Evolutionary conservation across 2,888 invertebrate species (phyloP).

Genomic region (Uropetala carovei): DNA sequence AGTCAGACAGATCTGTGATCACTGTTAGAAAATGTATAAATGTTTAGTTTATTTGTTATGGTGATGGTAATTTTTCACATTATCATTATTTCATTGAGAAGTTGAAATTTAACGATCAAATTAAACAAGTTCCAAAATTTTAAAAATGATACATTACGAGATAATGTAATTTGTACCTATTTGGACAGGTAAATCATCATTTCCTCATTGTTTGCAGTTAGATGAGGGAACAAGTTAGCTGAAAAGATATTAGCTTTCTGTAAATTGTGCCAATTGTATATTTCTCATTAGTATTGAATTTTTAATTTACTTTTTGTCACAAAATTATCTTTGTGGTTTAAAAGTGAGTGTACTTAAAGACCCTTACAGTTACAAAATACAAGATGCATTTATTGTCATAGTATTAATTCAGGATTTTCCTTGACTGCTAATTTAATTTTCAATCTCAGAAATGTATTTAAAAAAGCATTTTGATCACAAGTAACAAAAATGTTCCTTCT

Average conservation of each 20-base stretch:
- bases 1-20: constrained; percentile 18
- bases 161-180: neutral
- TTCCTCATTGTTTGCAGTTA: neutral
- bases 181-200: neutral
- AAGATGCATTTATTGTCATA: neutral
- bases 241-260: neutral
- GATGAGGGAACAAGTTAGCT: neutral
- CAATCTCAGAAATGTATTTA: neutral
- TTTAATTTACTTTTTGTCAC: neutral
- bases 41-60: neutral
- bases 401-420: neutral
- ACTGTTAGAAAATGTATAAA: neutral
- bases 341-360: too few relatives aligned
- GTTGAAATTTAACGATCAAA: neutral
- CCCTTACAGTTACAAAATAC: neutral
- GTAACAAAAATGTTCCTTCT: neutral
- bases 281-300: neutral
- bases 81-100: neutral
- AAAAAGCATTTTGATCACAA: neutral
- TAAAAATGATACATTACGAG: neutral
- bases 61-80: constrained; percentile 5
- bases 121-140: neutral
- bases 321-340: too few relatives aligned
- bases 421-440: neutral
- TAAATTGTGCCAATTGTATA: too few relatives aligned